These are phyloP conservation scores for Centropyge bicolor DNA, from an alignment of 2,797 vertebrate genomes.

Conservation along the genomic window DNA sequence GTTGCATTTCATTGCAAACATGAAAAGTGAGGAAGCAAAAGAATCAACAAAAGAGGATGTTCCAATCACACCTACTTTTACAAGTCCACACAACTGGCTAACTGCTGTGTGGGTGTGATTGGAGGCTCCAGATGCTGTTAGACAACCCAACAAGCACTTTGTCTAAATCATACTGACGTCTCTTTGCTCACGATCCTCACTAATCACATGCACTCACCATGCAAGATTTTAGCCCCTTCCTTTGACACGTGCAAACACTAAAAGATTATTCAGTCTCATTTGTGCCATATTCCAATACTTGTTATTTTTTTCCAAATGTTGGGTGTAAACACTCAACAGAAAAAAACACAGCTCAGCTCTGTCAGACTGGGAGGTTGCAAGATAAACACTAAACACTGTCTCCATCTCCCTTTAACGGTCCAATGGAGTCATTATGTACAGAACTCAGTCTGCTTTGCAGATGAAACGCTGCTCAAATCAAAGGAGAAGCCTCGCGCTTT, in stretches of 20 bases:
- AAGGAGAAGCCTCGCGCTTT: constrained; percentile 57
- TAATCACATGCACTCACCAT: background rate
- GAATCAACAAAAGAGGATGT: background rate
- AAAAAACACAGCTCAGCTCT: constrained; percentile 26
- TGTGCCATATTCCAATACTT: constrained; percentile 29
- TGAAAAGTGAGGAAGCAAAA: background rate
- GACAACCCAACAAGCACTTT: background rate
- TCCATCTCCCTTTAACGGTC: constrained; percentile 58
- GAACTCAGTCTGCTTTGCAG: constrained; percentile 59
- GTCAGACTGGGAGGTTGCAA: constrained; percentile 39
- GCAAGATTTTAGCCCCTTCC: background rate
- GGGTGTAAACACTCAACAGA: constrained; percentile 33
- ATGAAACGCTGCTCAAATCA: constrained; percentile 73
- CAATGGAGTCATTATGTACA: constrained; percentile 64
- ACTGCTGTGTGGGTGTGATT: background rate
- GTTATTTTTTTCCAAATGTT: constrained; percentile 23
- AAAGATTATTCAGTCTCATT: constrained; percentile 32
- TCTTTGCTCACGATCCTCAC: background rate
- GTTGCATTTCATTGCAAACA: background rate
- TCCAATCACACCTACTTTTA: background rate
- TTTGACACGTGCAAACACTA: constrained; percentile 1
- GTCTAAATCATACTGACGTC: background rate
- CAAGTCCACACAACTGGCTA: background rate
- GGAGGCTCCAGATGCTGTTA: background rate
- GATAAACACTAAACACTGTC: constrained; percentile 59